Percentiles rank a stretch among this genome's conserved stretches.
These are phyloP conservation scores for Amblyraja radiata DNA, from an alignment of 2,797 vertebrate species.

Conservation along the genomic window DNA sequence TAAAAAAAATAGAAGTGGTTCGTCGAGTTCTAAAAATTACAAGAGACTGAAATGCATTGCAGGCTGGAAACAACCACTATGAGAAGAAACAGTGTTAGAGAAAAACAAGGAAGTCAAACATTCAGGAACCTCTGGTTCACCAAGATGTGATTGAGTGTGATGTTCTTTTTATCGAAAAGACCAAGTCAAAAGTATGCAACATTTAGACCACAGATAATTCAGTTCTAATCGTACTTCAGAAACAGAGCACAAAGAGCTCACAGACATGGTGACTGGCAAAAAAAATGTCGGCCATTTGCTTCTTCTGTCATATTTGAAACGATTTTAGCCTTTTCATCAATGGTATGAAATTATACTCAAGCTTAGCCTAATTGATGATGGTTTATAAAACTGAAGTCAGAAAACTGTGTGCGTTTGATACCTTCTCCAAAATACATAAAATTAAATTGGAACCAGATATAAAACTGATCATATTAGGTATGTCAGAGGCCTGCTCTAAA, in stretches of 20 bases:
- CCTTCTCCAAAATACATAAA: too few species aligned
- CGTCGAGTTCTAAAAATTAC: background rate
- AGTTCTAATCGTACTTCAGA: background rate
- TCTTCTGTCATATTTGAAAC: background rate
- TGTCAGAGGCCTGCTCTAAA: too few species aligned
- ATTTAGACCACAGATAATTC: background rate
- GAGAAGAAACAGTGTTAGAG: background rate
- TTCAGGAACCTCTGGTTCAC: background rate
- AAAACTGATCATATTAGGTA: too few species aligned
- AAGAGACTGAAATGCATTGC: background rate
- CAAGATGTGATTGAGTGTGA: background rate
- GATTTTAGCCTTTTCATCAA: background rate
- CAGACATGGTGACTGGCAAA: background rate
- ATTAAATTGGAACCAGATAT: too few species aligned
- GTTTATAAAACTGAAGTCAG: background rate
- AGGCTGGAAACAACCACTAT: background rate
- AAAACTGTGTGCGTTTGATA: background rate
- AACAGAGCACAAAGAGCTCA: background rate
- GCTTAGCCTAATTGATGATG: background rate
- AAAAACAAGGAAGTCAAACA: background rate
- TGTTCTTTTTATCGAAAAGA: background rate
- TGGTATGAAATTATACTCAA: background rate
- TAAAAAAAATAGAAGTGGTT: background rate
- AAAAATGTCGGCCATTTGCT: background rate
- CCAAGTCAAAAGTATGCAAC: too few species aligned